phyloP scores from a whole-genome alignment of 2,113 vertebrate genomes.

The Percina caprodes region DNA sequence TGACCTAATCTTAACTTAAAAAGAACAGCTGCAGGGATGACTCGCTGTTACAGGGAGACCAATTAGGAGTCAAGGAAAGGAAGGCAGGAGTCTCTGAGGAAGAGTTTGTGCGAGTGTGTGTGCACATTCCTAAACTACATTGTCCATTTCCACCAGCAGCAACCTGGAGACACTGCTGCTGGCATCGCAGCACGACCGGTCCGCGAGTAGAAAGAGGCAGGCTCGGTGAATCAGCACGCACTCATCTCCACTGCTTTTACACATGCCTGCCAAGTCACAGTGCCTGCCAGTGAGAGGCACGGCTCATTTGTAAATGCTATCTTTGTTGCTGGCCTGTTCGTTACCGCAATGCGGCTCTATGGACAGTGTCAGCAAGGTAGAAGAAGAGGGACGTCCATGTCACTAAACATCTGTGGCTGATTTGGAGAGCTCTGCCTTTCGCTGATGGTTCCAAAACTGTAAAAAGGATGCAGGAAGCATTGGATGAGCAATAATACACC shows the following conservation, averaged over 20 bases:
- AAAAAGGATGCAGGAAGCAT: not conserved
- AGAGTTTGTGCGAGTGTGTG: not conserved
- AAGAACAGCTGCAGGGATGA: conserved; percentile 59
- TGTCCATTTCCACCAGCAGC: conserved; percentile 33
- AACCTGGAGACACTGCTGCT: conserved; percentile 52
- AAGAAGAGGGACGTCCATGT: conserved; percentile 15
- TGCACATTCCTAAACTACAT: not conserved
- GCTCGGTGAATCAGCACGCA: conserved; percentile 65
- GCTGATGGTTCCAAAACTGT: not conserved
- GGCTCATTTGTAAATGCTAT: conserved; percentile 36
- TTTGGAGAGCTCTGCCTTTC: not conserved
- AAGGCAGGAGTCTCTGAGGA: conserved; percentile 32
- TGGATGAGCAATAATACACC: not conserved
- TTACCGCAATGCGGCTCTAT: conserved; percentile 56
- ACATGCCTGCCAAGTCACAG: conserved; percentile 60
- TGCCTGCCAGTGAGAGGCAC: conserved; percentile 56
- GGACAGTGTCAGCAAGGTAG: not conserved
- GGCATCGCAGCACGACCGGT: conserved; percentile 52
- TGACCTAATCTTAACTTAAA: conserved; percentile 55
- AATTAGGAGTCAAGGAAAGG: conserved; percentile 60
- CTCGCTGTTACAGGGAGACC: conserved; percentile 43
- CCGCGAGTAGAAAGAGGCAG: conserved; percentile 41
- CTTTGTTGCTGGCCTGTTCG: conserved; percentile 48
- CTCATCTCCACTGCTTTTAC: conserved; percentile 55
- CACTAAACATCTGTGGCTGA: conserved; percentile 38